Evolutionary conservation across 2,888 invertebrate species (phyloP), one percentile per base, ranked within the genome.

Genomic region (Noctua pronuba): DNA sequence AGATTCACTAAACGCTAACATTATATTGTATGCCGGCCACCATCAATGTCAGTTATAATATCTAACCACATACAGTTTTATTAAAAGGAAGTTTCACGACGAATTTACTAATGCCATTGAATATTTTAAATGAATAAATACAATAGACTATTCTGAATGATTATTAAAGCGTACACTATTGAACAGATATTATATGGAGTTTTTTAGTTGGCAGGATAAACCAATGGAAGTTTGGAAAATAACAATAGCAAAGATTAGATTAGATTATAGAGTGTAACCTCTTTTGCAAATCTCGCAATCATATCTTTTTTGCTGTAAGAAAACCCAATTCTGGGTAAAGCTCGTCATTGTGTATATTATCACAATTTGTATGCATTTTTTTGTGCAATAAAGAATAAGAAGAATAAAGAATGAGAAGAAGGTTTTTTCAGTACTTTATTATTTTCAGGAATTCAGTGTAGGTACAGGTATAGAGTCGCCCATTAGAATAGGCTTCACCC

Each of bases 1-100:
- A 96, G 95, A 95, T 91, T 95, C 93, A 94, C 93, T 95, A 96
- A 96, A 96, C 96, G 96, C 96, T 96, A 96, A 96, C 96, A 96
- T 95, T 94, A 88, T 90, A 88, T 88, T 88, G 89, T 91, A 91
- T 91, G 91, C 81, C 90, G 89, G 83, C 68, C 75, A 66, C 80
- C 73, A 74, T 74, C 70, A 69, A 62, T 79, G 80, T 83, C 79
- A 75, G 80, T 86, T 83, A 88, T 72, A 83, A 82, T 84, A 86
- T 86, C 83, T 86, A 86, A 84, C 66, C 72, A 85, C 73, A 77
- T 77, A 83, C 70, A 87, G 83, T 79, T 77, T 82, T 60, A 80
- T 88, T 77, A 52, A 83, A 88, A 87, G 35, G 60, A 88, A 83
- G 82, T 21, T 81, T 79, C 71, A 64, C 60, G 69, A 82, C 55